Percentiles rank a stretch among this genome's conserved stretches.
phyloP scores from a whole-genome alignment of 35 echinoderm and acorn worm genomes.

The Apostichopus californicus region DNA sequence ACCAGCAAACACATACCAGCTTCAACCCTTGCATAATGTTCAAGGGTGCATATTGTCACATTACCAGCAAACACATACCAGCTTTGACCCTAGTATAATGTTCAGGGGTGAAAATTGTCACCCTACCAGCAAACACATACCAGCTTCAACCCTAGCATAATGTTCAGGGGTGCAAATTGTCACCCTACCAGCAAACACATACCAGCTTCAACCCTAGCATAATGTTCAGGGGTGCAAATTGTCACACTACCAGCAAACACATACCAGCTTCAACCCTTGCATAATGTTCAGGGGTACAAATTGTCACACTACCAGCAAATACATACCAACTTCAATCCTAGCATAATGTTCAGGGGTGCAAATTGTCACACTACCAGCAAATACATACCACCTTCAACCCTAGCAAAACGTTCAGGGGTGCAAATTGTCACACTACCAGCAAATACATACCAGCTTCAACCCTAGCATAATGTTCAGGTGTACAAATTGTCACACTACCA shows the following conservation, averaged over 20 bases:
- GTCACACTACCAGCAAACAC: background rate
- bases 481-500: no score
- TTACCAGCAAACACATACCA: background rate
- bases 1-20: background rate
- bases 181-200: background rate
- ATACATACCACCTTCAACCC: constrained; percentile 33
- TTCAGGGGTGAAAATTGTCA: no score
- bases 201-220: constrained; percentile 49
- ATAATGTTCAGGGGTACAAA: no score
- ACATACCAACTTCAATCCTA: constrained; percentile 43
- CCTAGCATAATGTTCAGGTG: no score
- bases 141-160: constrained; percentile 40
- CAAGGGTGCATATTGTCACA: no score
- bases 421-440: no score
- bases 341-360: no score
- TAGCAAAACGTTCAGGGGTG: no score
- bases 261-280: constrained; percentile 48
- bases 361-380: no score
- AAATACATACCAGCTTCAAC: constrained; percentile 35
- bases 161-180: no score
- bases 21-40: constrained; percentile 2
- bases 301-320: background rate
- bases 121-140: background rate
- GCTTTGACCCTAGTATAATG: no score
- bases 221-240: no score